These are phyloP conservation scores for Corythoichthys haematopterus DNA, from an alignment of 2,113 vertebrate species.

Conservation along the genomic window DNA sequence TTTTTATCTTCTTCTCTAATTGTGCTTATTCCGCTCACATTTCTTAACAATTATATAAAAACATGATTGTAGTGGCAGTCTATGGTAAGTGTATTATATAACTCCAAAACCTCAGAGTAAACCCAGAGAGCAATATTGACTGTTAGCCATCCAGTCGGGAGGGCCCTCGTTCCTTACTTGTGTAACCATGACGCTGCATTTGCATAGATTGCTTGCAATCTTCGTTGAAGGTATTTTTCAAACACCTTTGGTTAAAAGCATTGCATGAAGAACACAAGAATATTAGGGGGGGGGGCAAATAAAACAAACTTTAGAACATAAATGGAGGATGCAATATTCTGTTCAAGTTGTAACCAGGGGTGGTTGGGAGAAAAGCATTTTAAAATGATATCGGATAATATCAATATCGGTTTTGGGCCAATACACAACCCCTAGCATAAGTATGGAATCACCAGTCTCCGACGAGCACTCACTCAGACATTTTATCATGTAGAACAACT, in stretches of 20 bases:
- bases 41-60: not conserved
- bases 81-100: slow-evolving; percentile 9
- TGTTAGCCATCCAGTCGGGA: slow-evolving; percentile 44
- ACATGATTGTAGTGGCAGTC: slow-evolving; percentile 8
- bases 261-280: not conserved
- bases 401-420: too few species aligned
- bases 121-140: slow-evolving; percentile 1
- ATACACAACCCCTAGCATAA: too few species aligned
- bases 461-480: too few species aligned
- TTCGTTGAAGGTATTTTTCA: not conserved
- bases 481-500: too few species aligned
- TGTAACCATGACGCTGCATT: slow-evolving; percentile 45
- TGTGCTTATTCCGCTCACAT: slow-evolving; percentile 5
- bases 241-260: not conserved
- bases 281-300: not conserved
- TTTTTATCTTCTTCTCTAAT: slow-evolving; percentile 1
- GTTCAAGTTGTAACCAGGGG: too few species aligned
- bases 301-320: not conserved
- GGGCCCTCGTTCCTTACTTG: slow-evolving; percentile 24
- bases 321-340: not conserved
- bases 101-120: slow-evolving; percentile 3
- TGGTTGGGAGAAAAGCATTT: too few species aligned
- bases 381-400: too few species aligned
- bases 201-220: slow-evolving; percentile 35
- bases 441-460: too few species aligned